A percentile compares a stretch with the other conserved stretches of the same genome.
Evolutionary conservation across 2,888 invertebrate species (phyloP).

Genomic region (Oegoconia quadripuncta): DNA sequence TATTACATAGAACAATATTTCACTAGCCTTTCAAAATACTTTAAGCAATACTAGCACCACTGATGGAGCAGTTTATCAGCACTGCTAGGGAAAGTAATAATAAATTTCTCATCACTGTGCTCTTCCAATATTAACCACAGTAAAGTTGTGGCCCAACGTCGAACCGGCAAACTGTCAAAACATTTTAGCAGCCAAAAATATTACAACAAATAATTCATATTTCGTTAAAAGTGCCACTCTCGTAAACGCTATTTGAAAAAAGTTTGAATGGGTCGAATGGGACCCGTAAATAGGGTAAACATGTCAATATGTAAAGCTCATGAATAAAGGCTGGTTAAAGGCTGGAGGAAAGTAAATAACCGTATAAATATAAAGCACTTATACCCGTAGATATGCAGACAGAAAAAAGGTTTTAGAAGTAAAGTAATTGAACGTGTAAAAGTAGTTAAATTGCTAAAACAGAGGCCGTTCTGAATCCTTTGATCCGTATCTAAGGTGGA

Average conservation of each 20-base stretch:
- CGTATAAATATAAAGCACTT: constrained; percentile 13
- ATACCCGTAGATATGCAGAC: no score
- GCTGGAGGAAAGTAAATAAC: constrained; percentile 15
- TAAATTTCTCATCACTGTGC: no score
- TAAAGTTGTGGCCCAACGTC: no score
- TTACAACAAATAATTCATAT: constrained; percentile 25
- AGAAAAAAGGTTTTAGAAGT: no score
- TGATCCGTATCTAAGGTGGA: constrained; percentile 68
- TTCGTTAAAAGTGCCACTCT: constrained; percentile 4
- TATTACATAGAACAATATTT: no score
- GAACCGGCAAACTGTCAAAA: no score
- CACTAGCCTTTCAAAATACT: no score
- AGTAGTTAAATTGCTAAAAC: constrained; percentile 49
- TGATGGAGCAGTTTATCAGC: no score
- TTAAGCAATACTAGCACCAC: no score
- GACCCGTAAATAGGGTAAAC: constrained; percentile 25
- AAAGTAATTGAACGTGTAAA: constrained; percentile 51
- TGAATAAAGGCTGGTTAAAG: constrained; percentile 28
- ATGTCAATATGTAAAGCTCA: constrained; percentile 30
- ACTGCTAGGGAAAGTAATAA: no score
- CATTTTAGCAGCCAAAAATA: constrained; percentile 21
- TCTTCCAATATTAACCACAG: no score
- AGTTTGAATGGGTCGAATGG: constrained; percentile 26
- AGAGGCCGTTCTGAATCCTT: constrained; percentile 37
- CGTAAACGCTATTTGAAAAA: constrained; percentile 14